Base-by-base conservation (phyloP, 2,797 vertebrate genomes). In the Lindbergichthys nudifrons region DNA sequence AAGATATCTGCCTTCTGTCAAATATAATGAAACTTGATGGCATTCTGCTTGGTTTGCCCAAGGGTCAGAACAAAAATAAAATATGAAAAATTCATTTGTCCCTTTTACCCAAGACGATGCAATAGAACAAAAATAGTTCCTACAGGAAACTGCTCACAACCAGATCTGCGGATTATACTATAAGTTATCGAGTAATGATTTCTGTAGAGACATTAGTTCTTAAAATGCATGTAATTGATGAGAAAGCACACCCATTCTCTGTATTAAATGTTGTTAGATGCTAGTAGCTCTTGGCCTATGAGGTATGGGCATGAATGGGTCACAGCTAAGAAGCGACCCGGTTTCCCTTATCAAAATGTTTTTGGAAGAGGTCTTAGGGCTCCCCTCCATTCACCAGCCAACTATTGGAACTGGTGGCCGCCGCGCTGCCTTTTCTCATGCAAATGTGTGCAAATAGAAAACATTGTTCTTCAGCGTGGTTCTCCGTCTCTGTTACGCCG, bases 381-480 rank as follows among this genome's bases (percentile, higher is more conserved):
- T 58, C 77, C 76, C 47, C n/a, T 80, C 70, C 73, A 69, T 90
- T 93, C 82, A 82, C 43, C 68, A 14, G 39, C 76, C 73, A 76
- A 77, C 83, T 78, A 68, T 81, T 79, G 78, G 83, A 91, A 82
- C 86, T 57, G 86, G 77, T 68, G 73, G 71, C 83, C 30, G 78
- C 88, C 65, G 80, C 32, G 70, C 64, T 10, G 19, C 81, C 70
- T 73, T 92, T 91, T 91, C 67, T 92, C 47, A 93, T 94, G 93
- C 82, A 92, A 93, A 95, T 92, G 72, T 88, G 86, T 83, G 86
- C 89, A 90, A 93, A 93, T 86, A 91, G 80, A 87, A 87, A 86
- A 85, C 82, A 75, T 68, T 90, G 83, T 89, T 90, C 80, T 54
- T 73, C 65, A 51, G 75, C 50, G 59, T 81, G 81, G 76, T 47